phyloP scores from a whole-genome alignment of 1,140 invertebrate genomes.

The Drosophila azteca region DNA sequence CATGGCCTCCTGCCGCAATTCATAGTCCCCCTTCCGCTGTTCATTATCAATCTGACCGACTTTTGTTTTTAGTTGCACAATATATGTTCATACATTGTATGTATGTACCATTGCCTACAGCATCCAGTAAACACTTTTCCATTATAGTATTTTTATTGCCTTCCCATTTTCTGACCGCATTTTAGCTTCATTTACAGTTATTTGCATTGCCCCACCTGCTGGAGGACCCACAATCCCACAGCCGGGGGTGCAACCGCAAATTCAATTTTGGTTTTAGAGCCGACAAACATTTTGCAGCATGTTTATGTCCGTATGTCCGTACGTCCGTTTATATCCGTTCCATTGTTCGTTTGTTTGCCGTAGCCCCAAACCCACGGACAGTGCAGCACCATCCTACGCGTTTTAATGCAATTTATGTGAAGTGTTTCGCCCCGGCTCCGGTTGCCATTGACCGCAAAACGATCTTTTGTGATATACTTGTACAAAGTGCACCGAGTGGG shows the following conservation, averaged over 20 bases:
- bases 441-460: slow-evolving; percentile 62
- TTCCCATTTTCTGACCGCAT: slow-evolving; percentile 60
- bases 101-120: too few relatives aligned
- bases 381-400: too few relatives aligned
- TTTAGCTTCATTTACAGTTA: slow-evolving; percentile 79
- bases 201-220: slow-evolving; percentile 50
- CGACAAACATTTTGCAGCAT: slow-evolving; percentile 66
- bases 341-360: slow-evolving; percentile 18
- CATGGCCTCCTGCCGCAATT: too few relatives aligned
- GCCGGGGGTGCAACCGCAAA: slow-evolving; percentile 58
- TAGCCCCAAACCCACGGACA: neutral
- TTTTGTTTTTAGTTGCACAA: slow-evolving; percentile 17
- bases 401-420: slow-evolving; percentile 76
- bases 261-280: slow-evolving; percentile 75
- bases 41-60: slow-evolving; percentile 34
- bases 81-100: too few relatives aligned
- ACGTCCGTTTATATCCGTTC: neutral
- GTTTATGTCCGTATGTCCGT: slow-evolving; percentile 41
- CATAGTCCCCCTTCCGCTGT: neutral
- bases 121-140: too few relatives aligned
- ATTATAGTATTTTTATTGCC: slow-evolving; percentile 37
- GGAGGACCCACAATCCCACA: slow-evolving; percentile 13
- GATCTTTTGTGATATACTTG: slow-evolving; percentile 56
- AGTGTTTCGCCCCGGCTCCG: slow-evolving; percentile 61
- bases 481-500: neutral